Conservation (phyloP, 2,113 vertebrate genomes). For the Engraulis encrasicolus region DNA sequence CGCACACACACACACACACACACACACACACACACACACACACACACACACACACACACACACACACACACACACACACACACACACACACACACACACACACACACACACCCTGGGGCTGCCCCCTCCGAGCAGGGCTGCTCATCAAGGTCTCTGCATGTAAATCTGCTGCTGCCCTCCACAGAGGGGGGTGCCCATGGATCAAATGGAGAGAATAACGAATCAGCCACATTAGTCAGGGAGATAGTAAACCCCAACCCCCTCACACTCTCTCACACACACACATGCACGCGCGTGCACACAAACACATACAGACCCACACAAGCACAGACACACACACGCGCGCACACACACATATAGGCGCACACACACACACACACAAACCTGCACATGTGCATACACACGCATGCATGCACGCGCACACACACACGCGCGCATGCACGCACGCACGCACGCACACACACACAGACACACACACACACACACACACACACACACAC, state of each 20-base stretch:
- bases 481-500: background rate
- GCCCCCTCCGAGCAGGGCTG: slow-evolving; percentile 15
- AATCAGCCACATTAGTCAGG: slow-evolving; percentile 41
- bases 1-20: too few relatives aligned
- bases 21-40: too few relatives aligned
- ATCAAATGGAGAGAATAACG: slow-evolving; percentile 48
- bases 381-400: too few relatives aligned
- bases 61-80: too few relatives aligned
- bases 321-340: background rate
- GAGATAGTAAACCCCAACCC: background rate
- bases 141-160: background rate
- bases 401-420: background rate
- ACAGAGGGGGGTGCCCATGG: slow-evolving; percentile 54
- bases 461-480: background rate
- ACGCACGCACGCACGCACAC: too few relatives aligned
- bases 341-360: too few relatives aligned
- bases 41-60: too few relatives aligned
- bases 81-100: background rate
- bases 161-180: slow-evolving; percentile 29
- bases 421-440: too few relatives aligned
- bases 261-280: background rate
- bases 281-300: background rate
- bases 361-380: background rate
- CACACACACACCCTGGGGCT: background rate
- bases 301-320: background rate